Conservation (phyloP, 2,113 vertebrate genomes). For the Galbula dea region DNA sequence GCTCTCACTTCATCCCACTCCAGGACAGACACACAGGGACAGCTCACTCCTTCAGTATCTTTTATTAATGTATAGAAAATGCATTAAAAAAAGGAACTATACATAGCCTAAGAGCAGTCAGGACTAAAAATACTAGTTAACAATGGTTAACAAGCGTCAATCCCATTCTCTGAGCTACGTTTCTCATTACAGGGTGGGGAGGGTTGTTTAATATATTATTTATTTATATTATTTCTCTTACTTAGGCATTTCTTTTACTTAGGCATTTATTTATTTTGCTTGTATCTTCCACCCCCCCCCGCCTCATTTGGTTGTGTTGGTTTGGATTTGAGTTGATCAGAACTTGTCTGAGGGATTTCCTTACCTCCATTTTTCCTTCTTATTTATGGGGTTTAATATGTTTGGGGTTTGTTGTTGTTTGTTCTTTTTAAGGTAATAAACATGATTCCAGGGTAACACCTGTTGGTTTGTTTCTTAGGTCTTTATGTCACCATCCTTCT, state of each 20-base stretch:
- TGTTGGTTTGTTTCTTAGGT: background rate
- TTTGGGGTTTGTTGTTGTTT: too few species aligned
- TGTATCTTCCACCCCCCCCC: conserved; percentile 1
- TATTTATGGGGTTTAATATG: background rate
- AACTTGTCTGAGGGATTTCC: background rate
- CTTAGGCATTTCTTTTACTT: conserved; percentile 37
- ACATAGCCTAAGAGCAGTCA: conserved; percentile 87
- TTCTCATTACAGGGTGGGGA: conserved; percentile 26
- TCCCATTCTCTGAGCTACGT: conserved; percentile 78
- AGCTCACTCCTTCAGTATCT: conserved; percentile 79
- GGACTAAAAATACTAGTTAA: conserved; percentile 93
- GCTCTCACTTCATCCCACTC: background rate
- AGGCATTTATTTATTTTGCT: conserved; percentile 2
- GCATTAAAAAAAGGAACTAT: conserved; percentile 99
- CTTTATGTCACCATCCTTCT: conserved; percentile 18
- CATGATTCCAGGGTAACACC: conserved; percentile 13
- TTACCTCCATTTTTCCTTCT: background rate
- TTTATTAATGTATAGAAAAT: conserved; percentile 99
- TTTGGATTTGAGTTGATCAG: conserved; percentile 11
- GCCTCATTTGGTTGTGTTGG: background rate
- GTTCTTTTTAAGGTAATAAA: background rate
- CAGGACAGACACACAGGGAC: background rate
- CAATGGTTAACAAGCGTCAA: conserved; percentile 81
- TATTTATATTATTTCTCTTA: conserved; percentile 50
- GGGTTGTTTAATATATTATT: conserved; percentile 57